Evolutionary conservation across 2,797 vertebrate species (phyloP).

Genomic region (Sebastiscus albofasciatus): DNA sequence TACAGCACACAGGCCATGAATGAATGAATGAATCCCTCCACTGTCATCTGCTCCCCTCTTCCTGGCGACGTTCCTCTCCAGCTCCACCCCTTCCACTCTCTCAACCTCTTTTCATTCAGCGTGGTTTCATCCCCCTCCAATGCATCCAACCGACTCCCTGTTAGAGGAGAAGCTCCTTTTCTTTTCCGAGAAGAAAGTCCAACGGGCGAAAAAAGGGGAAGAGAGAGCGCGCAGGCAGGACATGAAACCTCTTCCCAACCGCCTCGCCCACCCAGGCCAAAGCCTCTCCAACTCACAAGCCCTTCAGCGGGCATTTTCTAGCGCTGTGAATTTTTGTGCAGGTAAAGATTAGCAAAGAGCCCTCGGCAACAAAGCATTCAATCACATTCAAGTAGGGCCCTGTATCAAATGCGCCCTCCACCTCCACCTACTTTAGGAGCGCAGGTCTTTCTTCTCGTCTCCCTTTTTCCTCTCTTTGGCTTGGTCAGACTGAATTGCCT

Average conservation of each 20-base stretch:
- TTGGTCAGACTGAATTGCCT: constrained; percentile 89
- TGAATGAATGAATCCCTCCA: constrained; percentile 90
- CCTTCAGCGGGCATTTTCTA: constrained; percentile 75
- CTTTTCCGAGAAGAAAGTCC: constrained; percentile 50
- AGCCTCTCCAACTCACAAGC: constrained; percentile 76
- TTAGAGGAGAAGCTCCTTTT: constrained; percentile 81
- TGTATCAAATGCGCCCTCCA: constrained; percentile 93
- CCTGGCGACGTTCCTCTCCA: constrained; percentile 63
- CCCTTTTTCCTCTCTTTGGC: constrained; percentile 84
- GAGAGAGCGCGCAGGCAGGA: constrained; percentile 29
- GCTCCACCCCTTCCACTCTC: constrained; percentile 34
- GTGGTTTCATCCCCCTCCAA: constrained; percentile 32
- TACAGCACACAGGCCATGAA: constrained; percentile 85
- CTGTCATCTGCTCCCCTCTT: constrained; percentile 83
- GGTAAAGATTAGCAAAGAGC: constrained; percentile 92
- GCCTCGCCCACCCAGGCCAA: constrained; percentile 68
- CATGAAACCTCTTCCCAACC: constrained; percentile 60
- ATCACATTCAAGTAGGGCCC: constrained; percentile 88
- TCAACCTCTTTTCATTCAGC: constrained; percentile 20
- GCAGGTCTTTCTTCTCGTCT: constrained; percentile 86
- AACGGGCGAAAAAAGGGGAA: constrained; percentile 24
- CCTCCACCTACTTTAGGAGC: constrained; percentile 85
- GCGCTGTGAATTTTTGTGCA: constrained; percentile 83
- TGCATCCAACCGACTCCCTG: constrained; percentile 44
- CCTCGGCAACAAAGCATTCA: constrained; percentile 91